These are phyloP conservation scores for Norana najaformis DNA, from an alignment of 2,888 invertebrate species.

Conservation along the genomic window DNA sequence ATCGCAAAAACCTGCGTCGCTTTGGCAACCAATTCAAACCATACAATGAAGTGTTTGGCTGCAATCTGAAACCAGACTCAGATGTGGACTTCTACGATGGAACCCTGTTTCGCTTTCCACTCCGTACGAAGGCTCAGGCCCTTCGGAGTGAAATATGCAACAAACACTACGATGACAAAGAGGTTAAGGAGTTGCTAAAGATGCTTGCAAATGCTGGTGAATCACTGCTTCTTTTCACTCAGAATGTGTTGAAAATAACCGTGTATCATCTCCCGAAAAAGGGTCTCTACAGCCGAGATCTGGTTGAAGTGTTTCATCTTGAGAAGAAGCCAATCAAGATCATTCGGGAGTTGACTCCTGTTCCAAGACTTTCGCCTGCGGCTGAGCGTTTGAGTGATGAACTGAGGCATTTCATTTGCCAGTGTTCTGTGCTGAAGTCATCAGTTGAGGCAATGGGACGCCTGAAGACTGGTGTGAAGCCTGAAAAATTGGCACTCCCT, in stretches of 20 bases:
- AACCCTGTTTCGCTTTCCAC: conserved; percentile 56
- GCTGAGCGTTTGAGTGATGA: not conserved
- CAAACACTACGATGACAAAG: conserved; percentile 48
- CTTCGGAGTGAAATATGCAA: conserved; percentile 51
- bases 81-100: conserved; percentile 46
- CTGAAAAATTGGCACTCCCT: conserved; percentile 10
- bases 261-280: conserved; percentile 49
- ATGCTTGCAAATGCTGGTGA: conserved; percentile 49
- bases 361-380: conserved; percentile 28
- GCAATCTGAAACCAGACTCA: conserved; percentile 44
- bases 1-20: conserved; percentile 45
- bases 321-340: conserved; percentile 40
- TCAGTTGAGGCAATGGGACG: conserved; percentile 22
- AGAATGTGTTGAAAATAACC: conserved; percentile 50
- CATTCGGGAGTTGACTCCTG: conserved; percentile 38
- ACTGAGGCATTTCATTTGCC: conserved; percentile 18
- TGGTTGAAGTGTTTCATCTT: conserved; percentile 40
- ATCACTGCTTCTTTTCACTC: conserved; percentile 55
- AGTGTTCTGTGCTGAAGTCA: conserved; percentile 31
- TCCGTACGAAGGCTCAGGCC: conserved; percentile 52
- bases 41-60: conserved; percentile 51
- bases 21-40: conserved; percentile 53
- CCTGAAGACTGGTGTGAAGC: conserved; percentile 7
- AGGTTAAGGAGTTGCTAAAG: conserved; percentile 50
- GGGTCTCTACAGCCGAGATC: conserved; percentile 21